These are phyloP conservation scores for Pyrocephalus nanus DNA, from an alignment of 2,797 vertebrate species.

Conservation along the genomic window DNA sequence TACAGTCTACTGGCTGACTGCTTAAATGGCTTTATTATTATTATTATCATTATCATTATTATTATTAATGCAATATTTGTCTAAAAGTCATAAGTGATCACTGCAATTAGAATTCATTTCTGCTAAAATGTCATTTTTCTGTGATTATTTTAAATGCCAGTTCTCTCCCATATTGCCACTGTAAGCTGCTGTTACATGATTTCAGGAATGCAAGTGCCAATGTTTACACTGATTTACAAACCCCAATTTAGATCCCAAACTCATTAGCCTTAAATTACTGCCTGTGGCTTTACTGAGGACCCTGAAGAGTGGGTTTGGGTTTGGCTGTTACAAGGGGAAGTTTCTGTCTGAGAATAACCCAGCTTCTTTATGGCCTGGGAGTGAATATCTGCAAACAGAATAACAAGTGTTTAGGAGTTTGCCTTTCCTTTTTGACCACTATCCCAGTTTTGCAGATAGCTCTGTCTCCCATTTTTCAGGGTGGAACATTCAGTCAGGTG, in stretches of 20 bases:
- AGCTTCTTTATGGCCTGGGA: neutral
- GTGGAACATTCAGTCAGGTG: neutral
- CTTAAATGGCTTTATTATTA: conserved; percentile 69
- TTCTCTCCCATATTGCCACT: neutral
- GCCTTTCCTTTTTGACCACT: neutral
- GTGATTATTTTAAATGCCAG: neutral
- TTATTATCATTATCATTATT: conserved; percentile 39
- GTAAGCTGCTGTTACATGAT: neutral
- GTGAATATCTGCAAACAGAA: neutral
- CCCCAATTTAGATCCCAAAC: neutral
- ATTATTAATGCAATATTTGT: conserved; percentile 67
- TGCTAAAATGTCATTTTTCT: neutral
- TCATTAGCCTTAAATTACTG: conserved; percentile 6
- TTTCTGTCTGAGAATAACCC: neutral
- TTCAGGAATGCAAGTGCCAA: neutral
- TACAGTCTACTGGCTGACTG: conserved; percentile 76
- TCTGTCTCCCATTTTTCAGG: neutral
- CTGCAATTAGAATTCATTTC: conserved; percentile 57
- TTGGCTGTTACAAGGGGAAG: neutral
- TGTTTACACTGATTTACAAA: neutral
- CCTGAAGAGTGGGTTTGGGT: neutral
- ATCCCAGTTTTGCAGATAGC: neutral
- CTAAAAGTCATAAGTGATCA: conserved; percentile 65
- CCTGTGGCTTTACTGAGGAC: neutral
- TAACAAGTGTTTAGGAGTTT: neutral